Evolutionary conservation across 2,888 invertebrate genomes (phyloP), one percentile per base, ranked within the genome.

Genomic region (Cataglyphis cursor): DNA sequence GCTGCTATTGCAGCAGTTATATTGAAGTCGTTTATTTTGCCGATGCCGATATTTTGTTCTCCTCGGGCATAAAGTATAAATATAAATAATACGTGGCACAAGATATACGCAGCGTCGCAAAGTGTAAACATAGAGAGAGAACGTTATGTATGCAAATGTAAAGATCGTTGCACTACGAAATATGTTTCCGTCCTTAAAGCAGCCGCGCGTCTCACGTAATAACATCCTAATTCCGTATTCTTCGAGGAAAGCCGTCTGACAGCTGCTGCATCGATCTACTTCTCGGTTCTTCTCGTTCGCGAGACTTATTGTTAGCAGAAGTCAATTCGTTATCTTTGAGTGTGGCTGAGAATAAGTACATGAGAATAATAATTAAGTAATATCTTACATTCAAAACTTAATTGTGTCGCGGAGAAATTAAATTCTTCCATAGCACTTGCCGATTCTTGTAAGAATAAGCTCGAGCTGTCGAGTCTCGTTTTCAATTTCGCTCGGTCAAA

Each of bases 321-420:
- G n/a, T 12, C 76, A 68, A n/a, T 44, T 35, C 41, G 61, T 62
- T 31, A 6, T 80, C 48, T 65, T 65, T 73, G 64, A 81, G 31
- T 54, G 48, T 44, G 24, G 59, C 35, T 81, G 57, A 59, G 73
- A 85, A 83, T 75, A 84, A 51, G n/a, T 51, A 82, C 68, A 62
- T 62, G 38, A 65, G 21, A 44, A 72, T 84, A 84, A 84, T 91
- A 91, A 90, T 90, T 91, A 88, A 82, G 82, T 89, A 88, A 88
- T 86, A 84, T 61, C 44, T 87, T 86, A n/a, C 2, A 85, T 90
- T 90, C 85, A 87, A 90, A 89, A 87, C 85, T 91, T 86, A 84
- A 83, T 65, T 72, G 59, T 48, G 75, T 65, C 82, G 31, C 66
- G 21, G 84, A 24, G 66, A 87, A 87, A 90, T 91, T 90, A 72